Conservation (phyloP, 1,140 invertebrate genomes). For the Argopecten irradians region DNA sequence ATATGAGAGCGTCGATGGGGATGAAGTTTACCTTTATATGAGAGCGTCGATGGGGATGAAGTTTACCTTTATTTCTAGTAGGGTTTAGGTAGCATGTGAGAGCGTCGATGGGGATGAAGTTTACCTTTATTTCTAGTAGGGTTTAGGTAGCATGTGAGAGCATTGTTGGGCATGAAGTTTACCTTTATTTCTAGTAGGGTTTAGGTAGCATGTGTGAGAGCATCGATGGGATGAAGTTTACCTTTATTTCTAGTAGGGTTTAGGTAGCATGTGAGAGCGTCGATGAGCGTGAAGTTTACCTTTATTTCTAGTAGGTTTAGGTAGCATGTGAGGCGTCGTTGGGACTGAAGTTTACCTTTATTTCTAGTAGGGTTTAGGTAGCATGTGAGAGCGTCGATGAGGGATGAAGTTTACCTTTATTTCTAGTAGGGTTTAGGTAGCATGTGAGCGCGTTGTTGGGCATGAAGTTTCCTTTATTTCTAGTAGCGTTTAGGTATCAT, state of each 20-base stretch:
- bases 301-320: conserved; percentile 73
- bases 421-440: conserved; percentile 82
- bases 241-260: background rate
- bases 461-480: conserved; percentile 71
- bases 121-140: background rate
- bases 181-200: background rate
- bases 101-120: conserved; percentile 93
- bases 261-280: background rate
- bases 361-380: no score
- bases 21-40: background rate
- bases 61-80: conserved; percentile 64
- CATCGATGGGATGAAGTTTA: background rate
- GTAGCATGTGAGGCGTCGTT: no score
- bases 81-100: conserved; percentile 86
- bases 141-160: conserved; percentile 93
- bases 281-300: conserved; percentile 40
- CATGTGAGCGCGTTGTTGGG: no score
- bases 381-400: no score
- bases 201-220: background rate
- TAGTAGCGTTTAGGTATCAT: conserved; percentile 86
- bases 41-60: background rate
- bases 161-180: conserved; percentile 90
- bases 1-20: no score
- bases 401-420: conserved; percentile 82
- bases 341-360: no score